Evolutionary conservation across 1,140 invertebrate genomes (phyloP).

Genomic region (Temnothorax nylanderi): DNA sequence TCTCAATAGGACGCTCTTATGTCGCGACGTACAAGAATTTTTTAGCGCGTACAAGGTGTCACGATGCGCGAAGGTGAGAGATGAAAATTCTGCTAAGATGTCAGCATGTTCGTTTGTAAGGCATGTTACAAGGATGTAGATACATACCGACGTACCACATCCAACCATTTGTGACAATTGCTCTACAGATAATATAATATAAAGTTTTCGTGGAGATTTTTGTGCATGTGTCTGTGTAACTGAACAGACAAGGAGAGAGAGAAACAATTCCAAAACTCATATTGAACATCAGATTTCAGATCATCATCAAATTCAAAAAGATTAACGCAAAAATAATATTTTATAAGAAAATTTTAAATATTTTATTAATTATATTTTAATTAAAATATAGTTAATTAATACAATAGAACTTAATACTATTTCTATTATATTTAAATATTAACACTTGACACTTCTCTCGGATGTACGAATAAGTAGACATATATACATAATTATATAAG

Average conservation of each 20-base stretch:
- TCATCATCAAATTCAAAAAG: neutral
- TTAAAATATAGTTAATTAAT: neutral
- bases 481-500: neutral
- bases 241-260: neutral
- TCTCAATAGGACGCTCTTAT: slow-evolving; percentile 80
- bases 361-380: neutral
- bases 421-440: too few species aligned
- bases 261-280: neutral
- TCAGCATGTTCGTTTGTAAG: neutral
- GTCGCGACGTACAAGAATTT: slow-evolving; percentile 54
- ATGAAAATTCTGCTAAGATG: slow-evolving; percentile 32
- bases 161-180: neutral
- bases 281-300: neutral
- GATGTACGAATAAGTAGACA: neutral
- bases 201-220: neutral
- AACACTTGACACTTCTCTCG: too few species aligned
- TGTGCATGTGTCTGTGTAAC: neutral
- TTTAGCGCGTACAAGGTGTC: neutral
- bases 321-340: neutral
- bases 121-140: neutral
- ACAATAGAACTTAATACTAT: too few species aligned
- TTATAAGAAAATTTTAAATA: neutral
- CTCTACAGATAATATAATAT: neutral
- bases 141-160: neutral
- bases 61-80: neutral